These are phyloP conservation scores for Pelmatolapia mariae DNA, from an alignment of 2,113 vertebrate species.

Conservation along the genomic window DNA sequence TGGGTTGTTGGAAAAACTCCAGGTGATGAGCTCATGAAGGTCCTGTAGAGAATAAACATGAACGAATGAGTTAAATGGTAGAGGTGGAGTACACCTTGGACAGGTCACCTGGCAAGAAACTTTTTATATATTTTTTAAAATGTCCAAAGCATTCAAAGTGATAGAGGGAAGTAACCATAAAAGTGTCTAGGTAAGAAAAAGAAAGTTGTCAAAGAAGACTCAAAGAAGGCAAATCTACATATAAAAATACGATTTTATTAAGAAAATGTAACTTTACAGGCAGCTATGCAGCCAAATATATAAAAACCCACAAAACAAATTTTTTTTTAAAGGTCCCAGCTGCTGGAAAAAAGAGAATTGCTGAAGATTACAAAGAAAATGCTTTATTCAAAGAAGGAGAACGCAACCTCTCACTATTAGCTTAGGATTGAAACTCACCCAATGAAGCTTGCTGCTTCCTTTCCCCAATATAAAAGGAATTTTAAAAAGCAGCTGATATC, in stretches of 20 bases:
- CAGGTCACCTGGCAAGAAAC: fast-evolving
- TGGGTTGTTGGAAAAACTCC: neutral
- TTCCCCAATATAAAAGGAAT: neutral
- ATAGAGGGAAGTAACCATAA: neutral
- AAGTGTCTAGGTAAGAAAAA: neutral
- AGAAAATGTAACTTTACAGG: neutral
- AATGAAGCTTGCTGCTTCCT: neutral
- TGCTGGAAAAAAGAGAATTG: neutral
- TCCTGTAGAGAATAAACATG: neutral
- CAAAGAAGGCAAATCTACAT: neutral
- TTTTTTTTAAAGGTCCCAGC: neutral
- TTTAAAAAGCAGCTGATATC: neutral
- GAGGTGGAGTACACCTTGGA: neutral
- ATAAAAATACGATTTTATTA: neutral
- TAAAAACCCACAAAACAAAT: fast-evolving
- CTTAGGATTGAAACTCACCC: neutral
- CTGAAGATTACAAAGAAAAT: neutral
- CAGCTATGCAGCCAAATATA: neutral
- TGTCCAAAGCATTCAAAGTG: neutral
- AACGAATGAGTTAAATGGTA: neutral
- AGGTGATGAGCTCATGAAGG: neutral
- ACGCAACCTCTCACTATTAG: neutral
- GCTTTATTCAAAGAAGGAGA: neutral
- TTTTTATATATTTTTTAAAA: neutral
- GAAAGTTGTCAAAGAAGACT: neutral